Conservation (phyloP, 2,888 invertebrate species). For the Sthenelais limicola region DNA sequence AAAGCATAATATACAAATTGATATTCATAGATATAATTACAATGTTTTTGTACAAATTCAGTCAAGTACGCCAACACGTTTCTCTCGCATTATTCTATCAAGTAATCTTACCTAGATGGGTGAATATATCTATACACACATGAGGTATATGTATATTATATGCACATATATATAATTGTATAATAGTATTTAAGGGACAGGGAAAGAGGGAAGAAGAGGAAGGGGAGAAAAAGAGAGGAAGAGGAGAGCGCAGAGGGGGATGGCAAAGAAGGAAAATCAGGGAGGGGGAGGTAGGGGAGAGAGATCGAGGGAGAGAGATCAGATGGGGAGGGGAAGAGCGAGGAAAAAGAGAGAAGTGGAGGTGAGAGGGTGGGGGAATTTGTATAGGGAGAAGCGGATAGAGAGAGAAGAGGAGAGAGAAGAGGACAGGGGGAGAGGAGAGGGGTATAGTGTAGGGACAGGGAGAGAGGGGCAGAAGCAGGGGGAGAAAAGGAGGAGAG, state of each 20-base stretch:
- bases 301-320: conserved; percentile 7
- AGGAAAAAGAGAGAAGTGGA: no score
- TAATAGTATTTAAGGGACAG: background rate
- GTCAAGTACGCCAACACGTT: no score
- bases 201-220: conserved; percentile 3
- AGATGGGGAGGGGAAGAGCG: background rate
- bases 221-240: conserved; percentile 13
- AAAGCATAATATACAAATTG: no score
- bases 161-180: no score
- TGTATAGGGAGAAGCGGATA: background rate
- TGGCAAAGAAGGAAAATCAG: background rate
- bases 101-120: no score
- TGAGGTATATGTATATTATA: no score
- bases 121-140: no score
- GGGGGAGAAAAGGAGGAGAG: no score
- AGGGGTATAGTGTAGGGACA: background rate
- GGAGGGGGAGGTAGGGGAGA: background rate
- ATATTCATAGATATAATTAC: no score
- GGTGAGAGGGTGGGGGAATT: background rate
- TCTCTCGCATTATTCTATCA: no score
- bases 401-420: conserved; percentile 1
- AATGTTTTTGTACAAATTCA: no score
- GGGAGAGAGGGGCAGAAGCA: background rate
- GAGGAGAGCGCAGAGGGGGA: background rate
- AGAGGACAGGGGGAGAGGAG: background rate